These are phyloP conservation scores for Ploceus nigricollis DNA, from an alignment of 2,113 vertebrate species.

Conservation along the genomic window DNA sequence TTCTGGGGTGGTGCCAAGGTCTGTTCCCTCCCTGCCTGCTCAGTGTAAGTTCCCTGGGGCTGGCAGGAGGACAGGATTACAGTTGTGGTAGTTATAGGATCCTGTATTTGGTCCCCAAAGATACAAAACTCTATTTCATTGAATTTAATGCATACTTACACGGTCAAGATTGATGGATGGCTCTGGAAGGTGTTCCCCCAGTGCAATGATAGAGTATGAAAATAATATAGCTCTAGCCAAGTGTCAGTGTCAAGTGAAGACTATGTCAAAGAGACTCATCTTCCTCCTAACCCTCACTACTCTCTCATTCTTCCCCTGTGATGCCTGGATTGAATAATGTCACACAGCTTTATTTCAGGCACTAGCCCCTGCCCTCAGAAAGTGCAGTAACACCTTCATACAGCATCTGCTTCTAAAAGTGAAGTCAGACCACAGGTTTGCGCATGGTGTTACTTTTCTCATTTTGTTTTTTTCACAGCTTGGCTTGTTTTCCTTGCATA, in stretches of 20 bases:
- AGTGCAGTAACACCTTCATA: neutral
- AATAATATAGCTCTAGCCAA: neutral
- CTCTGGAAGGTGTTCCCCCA: neutral
- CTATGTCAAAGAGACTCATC: neutral
- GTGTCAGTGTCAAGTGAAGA: neutral
- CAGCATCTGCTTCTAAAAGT: neutral
- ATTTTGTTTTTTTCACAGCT: neutral
- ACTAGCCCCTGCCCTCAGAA: neutral
- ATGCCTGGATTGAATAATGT: neutral
- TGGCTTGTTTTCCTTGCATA: neutral
- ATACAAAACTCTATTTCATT: neutral
- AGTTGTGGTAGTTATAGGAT: neutral
- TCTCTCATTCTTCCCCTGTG: neutral
- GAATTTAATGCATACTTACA: neutral
- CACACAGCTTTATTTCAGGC: neutral
- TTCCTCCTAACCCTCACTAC: neutral
- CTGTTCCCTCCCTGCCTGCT: neutral
- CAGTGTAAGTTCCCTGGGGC: neutral
- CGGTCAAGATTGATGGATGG: neutral
- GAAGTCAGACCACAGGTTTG: neutral
- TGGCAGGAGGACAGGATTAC: neutral
- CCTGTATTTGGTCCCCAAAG: neutral
- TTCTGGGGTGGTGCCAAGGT: neutral
- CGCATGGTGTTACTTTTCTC: neutral
- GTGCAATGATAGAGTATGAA: neutral